A percentile compares a stretch with the other conserved stretches of the same genome.
phyloP scores from a whole-genome alignment of 1,140 invertebrate species.

The Lepidurus arcticus region DNA sequence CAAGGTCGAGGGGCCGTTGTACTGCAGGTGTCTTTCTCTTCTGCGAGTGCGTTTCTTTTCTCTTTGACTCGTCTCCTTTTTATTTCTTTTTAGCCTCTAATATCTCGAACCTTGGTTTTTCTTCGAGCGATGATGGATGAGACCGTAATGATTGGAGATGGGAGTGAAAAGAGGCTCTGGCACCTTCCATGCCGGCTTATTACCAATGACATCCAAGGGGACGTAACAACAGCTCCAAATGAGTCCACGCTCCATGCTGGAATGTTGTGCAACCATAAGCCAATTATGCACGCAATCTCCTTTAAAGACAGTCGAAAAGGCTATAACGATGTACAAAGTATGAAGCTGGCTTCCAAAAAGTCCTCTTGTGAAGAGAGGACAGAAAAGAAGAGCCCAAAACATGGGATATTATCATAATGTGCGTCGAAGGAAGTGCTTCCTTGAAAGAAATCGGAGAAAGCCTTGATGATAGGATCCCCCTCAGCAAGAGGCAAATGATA shows the following conservation, averaged over 20 bases:
- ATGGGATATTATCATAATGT: conserved; percentile 2
- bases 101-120: neutral
- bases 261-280: neutral
- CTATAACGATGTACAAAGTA: neutral
- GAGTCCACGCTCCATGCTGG: neutral
- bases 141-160: conserved; percentile 8
- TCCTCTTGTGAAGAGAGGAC: conserved; percentile 7
- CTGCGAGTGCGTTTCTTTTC: neutral
- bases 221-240: neutral
- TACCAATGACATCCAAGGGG: neutral
- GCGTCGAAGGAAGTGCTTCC: conserved; percentile 8
- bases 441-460: neutral
- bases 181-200: neutral
- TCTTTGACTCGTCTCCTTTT: neutral
- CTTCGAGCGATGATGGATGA: neutral
- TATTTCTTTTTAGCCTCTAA: neutral
- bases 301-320: neutral
- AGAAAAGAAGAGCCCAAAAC: neutral
- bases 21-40: conserved; percentile 4
- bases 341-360: neutral
- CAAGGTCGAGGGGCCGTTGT: conserved; percentile 17
- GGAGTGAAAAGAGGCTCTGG: neutral
- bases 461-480: conserved; percentile 15
- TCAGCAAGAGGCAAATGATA: conserved; percentile 2
- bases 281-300: conserved; percentile 13